Base-by-base conservation (phyloP, 2,888 invertebrate species). In the Leuctra nigra region DNA sequence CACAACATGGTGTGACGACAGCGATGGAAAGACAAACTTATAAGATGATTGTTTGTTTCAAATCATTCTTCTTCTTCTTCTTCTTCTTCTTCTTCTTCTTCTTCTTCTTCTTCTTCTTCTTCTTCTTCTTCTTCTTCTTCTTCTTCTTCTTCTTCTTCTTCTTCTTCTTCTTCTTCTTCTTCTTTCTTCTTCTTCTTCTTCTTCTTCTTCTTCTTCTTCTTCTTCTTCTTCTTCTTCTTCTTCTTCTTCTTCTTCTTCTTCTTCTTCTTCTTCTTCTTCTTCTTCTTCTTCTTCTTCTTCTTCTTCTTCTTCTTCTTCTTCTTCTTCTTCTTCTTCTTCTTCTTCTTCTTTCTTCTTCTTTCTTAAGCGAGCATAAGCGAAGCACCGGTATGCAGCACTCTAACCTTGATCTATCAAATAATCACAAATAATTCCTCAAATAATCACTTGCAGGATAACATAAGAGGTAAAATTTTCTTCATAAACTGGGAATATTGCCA, bases 111-210 rank as follows among this genome's bases (percentile, higher is more conserved):
- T 36, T 54, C 13, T 23, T 6, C 11, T 38, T 41, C 20, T 48
- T 4, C 20, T 48, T 4, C 20, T 48, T 4, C 20, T 48, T 4
- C 20, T 48, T 4, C 20, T 48, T 4, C 20, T 48, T 4, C 20
- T 48, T 4, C 20, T 48, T 4, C 20, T 48, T 4, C 20, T 48
- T 4, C 20, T 48, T 48, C 20, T 48, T 48, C 20, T 48, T 48
- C 20, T 48, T 48, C 20, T 48, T 48, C 20, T 48, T 48, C 20
- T 48, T 48, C 20, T 48, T 48, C 20, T 48, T 48, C 20, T 48
- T 48, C 20, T 48, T 23, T 13, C 2, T 48, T 7, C 23, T 48
- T n/a, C n/a, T n/a, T n/a, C n/a, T 44, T 44, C 13, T 44, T 44
- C 13, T 16, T 44, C 1, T 44, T 16, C 13, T 44, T 16, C 13